Percentiles rank a stretch among this genome's conserved stretches.
These are phyloP conservation scores for Knipowitschia caucasica DNA, from an alignment of 2,797 vertebrate species.

Conservation along the genomic window DNA sequence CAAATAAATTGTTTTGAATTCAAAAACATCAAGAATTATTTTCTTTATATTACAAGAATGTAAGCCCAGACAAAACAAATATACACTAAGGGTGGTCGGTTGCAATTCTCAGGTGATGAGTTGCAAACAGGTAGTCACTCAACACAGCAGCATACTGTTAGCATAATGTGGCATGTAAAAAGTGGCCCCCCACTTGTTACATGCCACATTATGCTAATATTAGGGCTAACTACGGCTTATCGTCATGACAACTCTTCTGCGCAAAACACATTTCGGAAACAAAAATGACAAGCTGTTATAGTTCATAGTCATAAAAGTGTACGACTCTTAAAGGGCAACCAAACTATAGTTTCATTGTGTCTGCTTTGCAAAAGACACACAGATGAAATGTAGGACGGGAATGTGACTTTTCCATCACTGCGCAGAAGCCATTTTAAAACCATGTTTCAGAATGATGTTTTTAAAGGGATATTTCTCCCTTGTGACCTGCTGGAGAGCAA, in stretches of 20 bases:
- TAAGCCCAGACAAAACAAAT: not conserved
- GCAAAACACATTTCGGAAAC: not conserved
- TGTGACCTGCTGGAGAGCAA: not conserved
- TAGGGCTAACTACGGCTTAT: not conserved
- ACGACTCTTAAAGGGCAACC: too few relatives aligned
- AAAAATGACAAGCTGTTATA: too few relatives aligned
- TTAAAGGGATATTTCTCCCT: conserved; percentile 1
- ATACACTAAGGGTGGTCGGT: conserved; percentile 23
- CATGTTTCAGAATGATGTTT: not conserved
- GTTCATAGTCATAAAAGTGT: too few relatives aligned
- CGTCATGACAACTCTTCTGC: not conserved
- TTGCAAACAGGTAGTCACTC: conserved; percentile 11
- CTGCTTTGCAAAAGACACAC: not conserved
- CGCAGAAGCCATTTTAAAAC: not conserved
- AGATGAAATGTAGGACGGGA: not conserved
- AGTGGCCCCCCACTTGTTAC: too few relatives aligned
- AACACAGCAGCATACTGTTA: conserved; percentile 13
- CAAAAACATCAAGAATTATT: too few relatives aligned
- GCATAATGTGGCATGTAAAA: not conserved
- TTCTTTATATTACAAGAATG: not conserved
- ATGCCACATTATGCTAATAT: too few relatives aligned
- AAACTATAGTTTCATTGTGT: too few relatives aligned
- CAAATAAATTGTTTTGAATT: too few relatives aligned
- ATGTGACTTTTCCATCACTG: not conserved
- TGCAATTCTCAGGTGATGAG: conserved; percentile 37